Evolutionary conservation across 2,797 vertebrate genomes (phyloP).

Genomic region (Luscinia megarhynchos): DNA sequence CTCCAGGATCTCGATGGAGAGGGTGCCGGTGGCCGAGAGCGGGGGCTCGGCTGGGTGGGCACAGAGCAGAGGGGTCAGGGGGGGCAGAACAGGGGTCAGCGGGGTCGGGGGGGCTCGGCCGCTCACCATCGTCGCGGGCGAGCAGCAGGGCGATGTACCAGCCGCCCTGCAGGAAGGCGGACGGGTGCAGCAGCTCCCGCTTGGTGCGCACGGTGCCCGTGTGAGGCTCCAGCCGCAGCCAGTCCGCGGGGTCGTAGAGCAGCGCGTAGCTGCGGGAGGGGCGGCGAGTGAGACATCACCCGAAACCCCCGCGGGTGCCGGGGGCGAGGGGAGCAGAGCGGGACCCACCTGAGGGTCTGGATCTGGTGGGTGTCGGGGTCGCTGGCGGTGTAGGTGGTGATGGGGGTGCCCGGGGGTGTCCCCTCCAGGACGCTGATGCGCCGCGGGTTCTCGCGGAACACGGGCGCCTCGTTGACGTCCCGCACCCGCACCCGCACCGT

Average conservation of each 20-base stretch:
- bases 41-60: conserved; percentile 67
- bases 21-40: conserved; percentile 82
- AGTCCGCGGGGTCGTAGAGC: conserved; percentile 86
- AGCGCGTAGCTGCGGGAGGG: conserved; percentile 83
- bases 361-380: conserved; percentile 84
- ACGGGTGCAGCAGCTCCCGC: conserved; percentile 83
- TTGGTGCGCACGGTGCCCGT: conserved; percentile 83
- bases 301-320: neutral
- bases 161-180: conserved; percentile 83
- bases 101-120: no score
- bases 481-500: conserved; percentile 80
- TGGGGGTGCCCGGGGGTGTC: conserved; percentile 79
- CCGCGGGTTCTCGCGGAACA: conserved; percentile 86
- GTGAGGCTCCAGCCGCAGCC: conserved; percentile 84
- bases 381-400: conserved; percentile 83
- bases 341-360: conserved; percentile 84
- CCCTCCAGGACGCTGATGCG: conserved; percentile 85
- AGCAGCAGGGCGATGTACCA: conserved; percentile 86
- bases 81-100: rapidly evolving
- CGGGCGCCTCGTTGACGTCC: conserved; percentile 90
- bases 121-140: conserved; percentile 86
- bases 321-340: neutral
- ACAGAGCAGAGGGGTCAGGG: neutral
- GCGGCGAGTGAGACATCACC: rapidly evolving
- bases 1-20: conserved; percentile 88